A percentile compares a stretch with the other conserved stretches of the same genome.
phyloP scores from a whole-genome alignment of 2,888 invertebrate genomes.

The Xylocampa areola region DNA sequence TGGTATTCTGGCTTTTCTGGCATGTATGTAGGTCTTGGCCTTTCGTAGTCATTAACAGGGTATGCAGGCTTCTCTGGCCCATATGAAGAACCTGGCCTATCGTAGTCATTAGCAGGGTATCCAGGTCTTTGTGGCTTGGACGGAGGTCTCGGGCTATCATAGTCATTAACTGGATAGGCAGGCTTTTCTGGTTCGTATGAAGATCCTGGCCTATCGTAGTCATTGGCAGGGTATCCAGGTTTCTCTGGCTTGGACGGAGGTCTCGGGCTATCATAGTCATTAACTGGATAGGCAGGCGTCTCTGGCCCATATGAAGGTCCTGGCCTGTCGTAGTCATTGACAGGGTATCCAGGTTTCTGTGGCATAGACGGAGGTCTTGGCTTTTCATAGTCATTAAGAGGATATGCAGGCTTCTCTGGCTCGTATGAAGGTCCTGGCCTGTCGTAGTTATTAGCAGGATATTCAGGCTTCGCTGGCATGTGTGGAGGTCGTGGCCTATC shows the following conservation, averaged over 20 bases:
- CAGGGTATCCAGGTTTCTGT: constrained; percentile 77
- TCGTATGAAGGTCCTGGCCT: constrained; percentile 64
- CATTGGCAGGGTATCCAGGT: constrained; percentile 59
- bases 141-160: constrained; percentile 57
- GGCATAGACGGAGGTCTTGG: constrained; percentile 65
- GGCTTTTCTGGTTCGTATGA: constrained; percentile 69
- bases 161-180: constrained; percentile 59
- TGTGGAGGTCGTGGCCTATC: constrained; percentile 61
- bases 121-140: constrained; percentile 71
- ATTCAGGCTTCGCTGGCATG: constrained; percentile 74
- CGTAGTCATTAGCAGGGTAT: constrained; percentile 55
- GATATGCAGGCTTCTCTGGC: constrained; percentile 61
- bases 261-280: constrained; percentile 54
- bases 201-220: constrained; percentile 54
- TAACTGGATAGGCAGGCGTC: constrained; percentile 62
- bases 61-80: constrained; percentile 68
- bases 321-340: too few species aligned
- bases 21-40: constrained; percentile 61
- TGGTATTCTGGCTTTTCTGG: constrained; percentile 78
- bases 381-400: constrained; percentile 52
- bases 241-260: constrained; percentile 69
- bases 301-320: constrained; percentile 54
- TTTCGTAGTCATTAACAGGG: constrained; percentile 54
- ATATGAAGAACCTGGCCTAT: constrained; percentile 61
- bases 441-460: too few species aligned